phyloP scores from a whole-genome alignment of 2,113 vertebrate genomes.

The Crotophaga sulcirostris region DNA sequence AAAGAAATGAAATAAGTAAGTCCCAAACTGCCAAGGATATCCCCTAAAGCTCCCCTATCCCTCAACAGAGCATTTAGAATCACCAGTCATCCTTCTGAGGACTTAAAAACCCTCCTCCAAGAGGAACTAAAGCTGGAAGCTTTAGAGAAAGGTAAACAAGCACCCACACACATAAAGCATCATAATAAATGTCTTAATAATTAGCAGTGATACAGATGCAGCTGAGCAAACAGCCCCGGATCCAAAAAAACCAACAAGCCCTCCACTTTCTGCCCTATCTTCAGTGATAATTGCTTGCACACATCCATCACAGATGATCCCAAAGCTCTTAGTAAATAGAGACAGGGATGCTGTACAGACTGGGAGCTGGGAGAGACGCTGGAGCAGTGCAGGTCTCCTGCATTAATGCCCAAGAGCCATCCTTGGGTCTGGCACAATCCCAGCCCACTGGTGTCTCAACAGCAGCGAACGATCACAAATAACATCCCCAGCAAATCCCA shows the following conservation, averaged over 20 bases:
- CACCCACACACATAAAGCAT: background rate
- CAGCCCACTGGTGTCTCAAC: background rate
- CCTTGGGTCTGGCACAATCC: background rate
- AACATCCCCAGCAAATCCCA: background rate
- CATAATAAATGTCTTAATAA: conserved; percentile 56
- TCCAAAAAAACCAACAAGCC: conserved; percentile 30
- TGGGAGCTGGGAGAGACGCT: background rate
- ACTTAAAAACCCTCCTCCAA: background rate
- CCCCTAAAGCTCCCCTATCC: background rate
- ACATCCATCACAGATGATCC: background rate
- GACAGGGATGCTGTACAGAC: background rate
- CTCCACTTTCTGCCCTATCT: conserved; percentile 19
- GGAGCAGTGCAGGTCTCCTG: too few relatives aligned
- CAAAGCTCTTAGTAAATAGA: background rate
- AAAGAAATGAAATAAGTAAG: background rate
- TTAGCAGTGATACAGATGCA: conserved; percentile 58
- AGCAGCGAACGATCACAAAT: fast-evolving
- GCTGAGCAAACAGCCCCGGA: conserved; percentile 48
- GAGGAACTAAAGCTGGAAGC: background rate
- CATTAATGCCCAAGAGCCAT: fast-evolving
- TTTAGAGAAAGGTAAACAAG: conserved; percentile 41
- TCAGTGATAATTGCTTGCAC: background rate
- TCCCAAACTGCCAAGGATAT: background rate
- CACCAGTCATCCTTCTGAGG: background rate
- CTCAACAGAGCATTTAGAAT: background rate